Conservation (phyloP, 1,140 invertebrate species). For the Mylabris phalerata region DNA sequence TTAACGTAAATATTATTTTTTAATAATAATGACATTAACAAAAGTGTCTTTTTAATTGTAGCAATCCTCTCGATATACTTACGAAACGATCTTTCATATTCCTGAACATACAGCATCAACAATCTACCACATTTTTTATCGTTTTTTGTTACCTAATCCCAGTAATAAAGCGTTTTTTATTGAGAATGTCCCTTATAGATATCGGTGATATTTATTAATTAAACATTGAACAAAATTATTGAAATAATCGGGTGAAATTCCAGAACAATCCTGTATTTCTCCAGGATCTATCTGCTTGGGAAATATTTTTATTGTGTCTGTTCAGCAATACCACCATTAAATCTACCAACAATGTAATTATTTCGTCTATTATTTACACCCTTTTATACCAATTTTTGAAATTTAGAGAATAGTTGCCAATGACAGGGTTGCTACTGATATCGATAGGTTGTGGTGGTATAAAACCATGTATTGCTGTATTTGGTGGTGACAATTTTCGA, state of each 20-base stretch:
- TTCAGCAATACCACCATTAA: constrained; percentile 55
- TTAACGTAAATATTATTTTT: not conserved
- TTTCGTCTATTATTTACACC: too few relatives aligned
- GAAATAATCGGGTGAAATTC: constrained; percentile 8
- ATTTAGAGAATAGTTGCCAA: constrained; percentile 57
- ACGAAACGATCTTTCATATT: constrained; percentile 50
- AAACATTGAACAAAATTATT: not conserved
- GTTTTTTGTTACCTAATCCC: constrained; percentile 75
- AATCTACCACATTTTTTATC: constrained; percentile 69
- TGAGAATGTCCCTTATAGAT: constrained; percentile 74
- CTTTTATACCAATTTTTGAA: not conserved
- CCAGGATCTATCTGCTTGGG: constrained; percentile 67
- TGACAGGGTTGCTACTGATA: constrained; percentile 73
- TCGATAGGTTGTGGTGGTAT: constrained; percentile 87
- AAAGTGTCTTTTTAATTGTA: constrained; percentile 35
- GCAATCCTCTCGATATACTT: constrained; percentile 72
- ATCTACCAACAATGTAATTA: constrained; percentile 56
- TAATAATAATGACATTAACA: constrained; percentile 2
- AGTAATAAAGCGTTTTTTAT: constrained; percentile 67
- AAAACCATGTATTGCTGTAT: constrained; percentile 71
- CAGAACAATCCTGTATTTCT: constrained; percentile 65
- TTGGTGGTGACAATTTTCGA: constrained; percentile 73
- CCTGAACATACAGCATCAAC: constrained; percentile 60
- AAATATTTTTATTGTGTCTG: constrained; percentile 65
- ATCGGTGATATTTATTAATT: constrained; percentile 47